Evolutionary conservation across 2,888 invertebrate genomes (phyloP).

Genomic region (Mystacides longicornis): DNA sequence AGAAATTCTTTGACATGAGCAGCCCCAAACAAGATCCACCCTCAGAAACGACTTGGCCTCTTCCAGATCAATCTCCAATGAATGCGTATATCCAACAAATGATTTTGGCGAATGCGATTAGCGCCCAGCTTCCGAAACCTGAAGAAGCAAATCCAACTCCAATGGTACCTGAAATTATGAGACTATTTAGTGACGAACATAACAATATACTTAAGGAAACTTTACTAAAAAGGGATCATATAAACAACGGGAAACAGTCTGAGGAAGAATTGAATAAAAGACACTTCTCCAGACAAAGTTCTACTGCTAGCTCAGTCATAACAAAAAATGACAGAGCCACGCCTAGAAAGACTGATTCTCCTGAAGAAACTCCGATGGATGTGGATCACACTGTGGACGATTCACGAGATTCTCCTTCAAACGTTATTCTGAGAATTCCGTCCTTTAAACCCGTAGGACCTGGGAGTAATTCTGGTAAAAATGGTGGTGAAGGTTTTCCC

Average conservation of each 20-base stretch:
- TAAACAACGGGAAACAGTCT: slow-evolving; percentile 28
- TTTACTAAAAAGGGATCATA: slow-evolving; percentile 23
- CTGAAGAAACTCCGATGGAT: slow-evolving; percentile 28
- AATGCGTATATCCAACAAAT: slow-evolving; percentile 50
- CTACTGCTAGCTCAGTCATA: slow-evolving; percentile 36
- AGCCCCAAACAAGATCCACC: slow-evolving; percentile 26
- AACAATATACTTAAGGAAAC: slow-evolving; percentile 32
- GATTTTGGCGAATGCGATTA: slow-evolving; percentile 35
- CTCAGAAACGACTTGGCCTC: slow-evolving; percentile 37
- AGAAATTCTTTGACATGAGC: slow-evolving; percentile 31
- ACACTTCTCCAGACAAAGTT: slow-evolving; percentile 37
- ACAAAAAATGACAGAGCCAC: slow-evolving; percentile 29
- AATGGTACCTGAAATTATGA: slow-evolving; percentile 48
- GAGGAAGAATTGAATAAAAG: slow-evolving; percentile 27
- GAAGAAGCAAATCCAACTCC: slow-evolving; percentile 35
- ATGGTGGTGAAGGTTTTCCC: slow-evolving; percentile 41
- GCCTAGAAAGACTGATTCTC: slow-evolving; percentile 38
- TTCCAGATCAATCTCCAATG: slow-evolving; percentile 43
- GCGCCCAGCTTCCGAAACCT: slow-evolving; percentile 33
- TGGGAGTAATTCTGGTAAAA: slow-evolving; percentile 45
- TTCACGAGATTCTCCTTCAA: slow-evolving; percentile 50
- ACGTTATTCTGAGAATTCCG: slow-evolving; percentile 87
- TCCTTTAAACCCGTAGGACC: slow-evolving; percentile 68
- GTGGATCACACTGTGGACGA: slow-evolving; percentile 32
- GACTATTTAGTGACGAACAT: slow-evolving; percentile 50